Conservation (phyloP, 1,140 invertebrate species). For the Limonius californicus region DNA sequence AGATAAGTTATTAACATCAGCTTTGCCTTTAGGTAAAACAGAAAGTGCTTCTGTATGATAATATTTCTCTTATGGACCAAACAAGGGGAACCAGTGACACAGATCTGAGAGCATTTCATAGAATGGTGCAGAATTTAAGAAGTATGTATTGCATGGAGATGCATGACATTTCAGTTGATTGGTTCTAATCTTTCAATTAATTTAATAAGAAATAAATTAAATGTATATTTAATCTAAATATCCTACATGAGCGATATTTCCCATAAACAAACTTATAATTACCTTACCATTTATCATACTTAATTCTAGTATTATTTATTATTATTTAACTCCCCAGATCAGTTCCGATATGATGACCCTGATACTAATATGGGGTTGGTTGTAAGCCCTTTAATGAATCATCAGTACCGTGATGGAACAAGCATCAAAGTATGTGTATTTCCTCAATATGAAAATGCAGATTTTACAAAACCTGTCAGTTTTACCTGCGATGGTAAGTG, state of each 20-base stretch:
- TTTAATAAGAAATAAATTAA: no score
- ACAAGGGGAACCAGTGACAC: slow-evolving; percentile 56
- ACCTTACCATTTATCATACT: no score
- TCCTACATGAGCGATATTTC: no score
- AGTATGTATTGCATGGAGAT: slow-evolving; percentile 55
- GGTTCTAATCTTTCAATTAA: no score
- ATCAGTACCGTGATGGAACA: slow-evolving; percentile 68
- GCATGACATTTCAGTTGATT: no score
- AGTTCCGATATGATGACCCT: slow-evolving; percentile 65
- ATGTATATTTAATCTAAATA: slow-evolving; percentile 28
- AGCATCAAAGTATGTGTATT: slow-evolving; percentile 84
- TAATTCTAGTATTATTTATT: no score
- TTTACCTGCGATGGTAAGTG: slow-evolving; percentile 83
- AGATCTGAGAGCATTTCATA: slow-evolving; percentile 74
- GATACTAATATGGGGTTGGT: slow-evolving; percentile 76
- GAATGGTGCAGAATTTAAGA: slow-evolving; percentile 72
- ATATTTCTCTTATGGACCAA: slow-evolving; percentile 62
- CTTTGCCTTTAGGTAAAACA: slow-evolving; percentile 23
- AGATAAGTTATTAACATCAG: background rate
- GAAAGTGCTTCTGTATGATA: slow-evolving; percentile 63
- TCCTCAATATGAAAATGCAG: slow-evolving; percentile 55
- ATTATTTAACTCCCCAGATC: slow-evolving; percentile 54
- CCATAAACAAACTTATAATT: no score
- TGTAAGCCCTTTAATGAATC: slow-evolving; percentile 76
- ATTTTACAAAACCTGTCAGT: slow-evolving; percentile 60